phyloP scores from a whole-genome alignment of 2,113 vertebrate genomes.

The Zosterops pallidus region DNA sequence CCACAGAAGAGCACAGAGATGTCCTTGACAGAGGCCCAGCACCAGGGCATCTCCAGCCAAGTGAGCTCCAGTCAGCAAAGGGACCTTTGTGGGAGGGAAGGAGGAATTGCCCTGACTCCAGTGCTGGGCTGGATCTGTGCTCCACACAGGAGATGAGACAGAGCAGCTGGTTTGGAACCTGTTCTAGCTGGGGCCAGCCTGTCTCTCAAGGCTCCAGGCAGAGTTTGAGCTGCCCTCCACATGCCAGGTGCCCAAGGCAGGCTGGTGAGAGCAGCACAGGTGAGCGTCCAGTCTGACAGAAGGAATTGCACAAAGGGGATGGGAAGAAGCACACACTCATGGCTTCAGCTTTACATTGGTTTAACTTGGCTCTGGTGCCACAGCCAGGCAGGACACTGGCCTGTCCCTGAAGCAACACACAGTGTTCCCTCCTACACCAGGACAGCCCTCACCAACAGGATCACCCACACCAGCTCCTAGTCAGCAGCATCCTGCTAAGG shows the following conservation, averaged over 20 bases:
- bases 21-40: background rate
- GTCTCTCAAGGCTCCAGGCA: background rate
- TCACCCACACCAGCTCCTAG: fast-evolving
- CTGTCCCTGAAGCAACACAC: background rate
- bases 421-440: background rate
- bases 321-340: background rate
- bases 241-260: background rate
- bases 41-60: background rate
- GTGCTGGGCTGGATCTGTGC: background rate
- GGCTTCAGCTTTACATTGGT: background rate
- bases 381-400: background rate
- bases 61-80: background rate
- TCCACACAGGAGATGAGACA: background rate
- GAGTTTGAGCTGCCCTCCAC: background rate
- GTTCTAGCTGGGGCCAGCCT: background rate
- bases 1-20: background rate
- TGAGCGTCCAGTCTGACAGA: background rate
- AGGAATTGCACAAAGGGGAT: background rate
- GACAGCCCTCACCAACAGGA: background rate
- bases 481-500: background rate
- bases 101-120: background rate
- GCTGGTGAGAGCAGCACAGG: background rate
- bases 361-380: background rate
- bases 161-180: background rate
- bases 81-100: background rate